Evolutionary conservation across 2,113 vertebrate species (phyloP).

Genomic region (Crocuta crocuta): DNA sequence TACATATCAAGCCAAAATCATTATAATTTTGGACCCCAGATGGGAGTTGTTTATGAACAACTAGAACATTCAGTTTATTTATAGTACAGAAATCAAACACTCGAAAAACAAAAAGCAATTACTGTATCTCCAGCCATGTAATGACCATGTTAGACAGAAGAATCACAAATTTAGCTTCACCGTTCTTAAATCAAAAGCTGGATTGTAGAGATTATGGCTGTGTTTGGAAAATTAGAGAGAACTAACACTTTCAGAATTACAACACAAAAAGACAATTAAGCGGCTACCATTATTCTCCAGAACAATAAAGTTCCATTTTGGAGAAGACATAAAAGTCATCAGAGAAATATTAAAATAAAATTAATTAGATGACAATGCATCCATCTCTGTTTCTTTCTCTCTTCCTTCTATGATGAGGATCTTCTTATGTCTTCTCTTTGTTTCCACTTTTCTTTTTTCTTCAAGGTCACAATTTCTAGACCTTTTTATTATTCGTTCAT

Average conservation of each 20-base stretch:
- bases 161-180: slow-evolving; percentile 71
- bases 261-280: slow-evolving; percentile 55
- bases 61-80: slow-evolving; percentile 80
- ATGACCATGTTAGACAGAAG: slow-evolving; percentile 72
- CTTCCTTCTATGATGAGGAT: background rate
- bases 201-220: slow-evolving; percentile 58
- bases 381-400: background rate
- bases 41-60: slow-evolving; percentile 79
- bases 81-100: slow-evolving; percentile 73
- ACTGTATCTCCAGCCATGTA: slow-evolving; percentile 76
- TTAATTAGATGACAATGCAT: background rate
- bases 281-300: background rate
- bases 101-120: slow-evolving; percentile 75
- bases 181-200: slow-evolving; percentile 67
- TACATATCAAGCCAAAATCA: slow-evolving; percentile 70
- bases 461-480: background rate
- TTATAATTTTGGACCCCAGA: slow-evolving; percentile 75
- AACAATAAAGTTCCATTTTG: background rate
- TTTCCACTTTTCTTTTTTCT: background rate
- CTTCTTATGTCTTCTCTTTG: background rate
- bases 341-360: slow-evolving; percentile 53
- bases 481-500: background rate
- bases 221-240: slow-evolving; percentile 70
- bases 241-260: slow-evolving; percentile 70
- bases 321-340: slow-evolving; percentile 22